Base-by-base conservation (phyloP, 2,113 vertebrate genomes). In the Mormoops blainvillei region DNA sequence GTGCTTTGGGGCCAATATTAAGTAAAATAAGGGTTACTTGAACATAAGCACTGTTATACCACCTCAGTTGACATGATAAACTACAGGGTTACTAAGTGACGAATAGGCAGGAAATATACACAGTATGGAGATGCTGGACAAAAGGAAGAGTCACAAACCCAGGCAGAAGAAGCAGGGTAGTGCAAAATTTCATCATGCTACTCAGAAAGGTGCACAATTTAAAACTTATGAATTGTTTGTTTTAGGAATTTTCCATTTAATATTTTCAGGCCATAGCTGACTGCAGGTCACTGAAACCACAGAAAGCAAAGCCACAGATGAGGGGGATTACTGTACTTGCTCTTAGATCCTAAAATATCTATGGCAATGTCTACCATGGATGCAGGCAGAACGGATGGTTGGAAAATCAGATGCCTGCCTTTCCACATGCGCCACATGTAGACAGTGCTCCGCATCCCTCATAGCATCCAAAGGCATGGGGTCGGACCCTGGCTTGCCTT, bases 311-410 rank as follows among this genome's bases (percentile, higher is more conserved):
- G 31, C 4, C 16, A 10, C 36, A 82, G 38, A 43, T 31, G 61
- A 7, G 24, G 28, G 26, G 26, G 26, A 26, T 16, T 82, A 41
- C n/a, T 78, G 12, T 36, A 56, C 41, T 71, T 91, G 50, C 22
- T 89, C 95, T 93, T 48, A 13, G 5, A 74, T 76, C 7, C 70
- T 81, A 45, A 74, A n/a, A 20, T 31, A 83, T n/a, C 5, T n/a
- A 12, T 26, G 31, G 16, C 10, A n/a, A 33, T 22, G 11, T 41
- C 36, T 28, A 12, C 43, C 50, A 45, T 13, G 36, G 28, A 73
- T n/a, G 15, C 22, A 70, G n/a, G 48, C 12, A 84, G 41, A 41
- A 50, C 1, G 10, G 15, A 8, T 33, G 7, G 26, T 20, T 78
- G 13, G 4, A 56, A 87, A 33, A 31, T 43, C 28, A 77, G 7